Evolutionary conservation across 2,113 vertebrate genomes (phyloP), one percentile per base, ranked within the genome.

Genomic region (Microtus richardsoni): DNA sequence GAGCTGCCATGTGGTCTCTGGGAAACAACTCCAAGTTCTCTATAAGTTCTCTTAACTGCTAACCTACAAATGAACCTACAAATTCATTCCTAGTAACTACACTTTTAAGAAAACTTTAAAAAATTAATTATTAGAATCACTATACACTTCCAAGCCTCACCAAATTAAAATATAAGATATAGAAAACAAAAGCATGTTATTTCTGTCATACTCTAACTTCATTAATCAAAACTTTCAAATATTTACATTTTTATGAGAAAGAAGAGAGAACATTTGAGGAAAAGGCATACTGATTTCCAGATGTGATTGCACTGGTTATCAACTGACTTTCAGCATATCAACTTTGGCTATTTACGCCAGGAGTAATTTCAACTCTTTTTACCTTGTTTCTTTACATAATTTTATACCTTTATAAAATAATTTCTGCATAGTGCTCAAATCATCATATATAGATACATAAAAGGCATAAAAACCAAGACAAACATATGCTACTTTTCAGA

Each of bases 91-190:
- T 83, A 91, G 86, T 91, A 85, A 92, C 94, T 84, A 16, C 1
- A 94, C 96, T 54, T 88, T 96, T 64, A 44, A 44, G 88, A 94
- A 79, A 52, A 94, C 78, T 44, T 26, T 1, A 19, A 92, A 39
- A 95, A 96, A 3, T 62, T 86, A 88, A 80, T 87, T 95, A 10
- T 17, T 78, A 33, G 68, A 66, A 30, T 88, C 54, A 47, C 3
- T 71, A n/a, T 6, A 74, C 22, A 73, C 16, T 75, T 82, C 41
- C 96, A 97, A 87, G 2, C 89, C 87, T 91, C 88, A 11, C 3
- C 62, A 95, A 71, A 17, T 88, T 95, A 49, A 84, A 78, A 36
- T 26, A 60, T 90, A 5, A 64, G 60, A 1, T 0, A 22, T 89
- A 68, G 39, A 91, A 66, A 77, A 68, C 5, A 86, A 90, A 77